phyloP scores from a whole-genome alignment of 2,888 invertebrate species.

The Leucoma salicis region DNA sequence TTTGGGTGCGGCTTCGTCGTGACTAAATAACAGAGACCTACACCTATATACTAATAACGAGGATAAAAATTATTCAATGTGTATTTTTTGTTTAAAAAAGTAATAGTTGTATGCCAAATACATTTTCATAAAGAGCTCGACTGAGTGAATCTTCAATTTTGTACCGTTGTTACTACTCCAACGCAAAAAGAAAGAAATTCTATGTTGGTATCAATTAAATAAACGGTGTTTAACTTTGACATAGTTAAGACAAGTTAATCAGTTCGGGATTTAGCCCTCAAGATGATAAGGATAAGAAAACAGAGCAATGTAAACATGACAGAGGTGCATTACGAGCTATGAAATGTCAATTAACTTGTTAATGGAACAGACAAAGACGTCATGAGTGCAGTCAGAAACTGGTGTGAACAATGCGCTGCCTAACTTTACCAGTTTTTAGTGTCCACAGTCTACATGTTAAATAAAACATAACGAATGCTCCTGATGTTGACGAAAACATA shows the following conservation, averaged over 20 bases:
- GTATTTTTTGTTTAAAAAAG: too few species aligned
- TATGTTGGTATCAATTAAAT: too few species aligned
- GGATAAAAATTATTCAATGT: too few species aligned
- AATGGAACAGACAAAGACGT: conserved; percentile 35
- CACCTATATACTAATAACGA: not conserved
- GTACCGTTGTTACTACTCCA: too few species aligned
- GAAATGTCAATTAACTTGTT: conserved; percentile 24
- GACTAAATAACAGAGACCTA: not conserved
- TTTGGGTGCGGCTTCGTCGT: not conserved
- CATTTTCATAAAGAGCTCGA: too few species aligned
- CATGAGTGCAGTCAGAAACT: conserved; percentile 24
- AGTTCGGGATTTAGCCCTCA: too few species aligned
- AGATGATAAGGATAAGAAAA: conserved; percentile 16
- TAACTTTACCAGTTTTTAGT: conserved; percentile 9
- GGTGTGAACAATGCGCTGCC: conserved; percentile 24
- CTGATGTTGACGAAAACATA: not conserved
- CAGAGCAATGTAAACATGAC: conserved; percentile 22
- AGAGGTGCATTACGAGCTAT: conserved; percentile 16
- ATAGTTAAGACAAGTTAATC: too few species aligned
- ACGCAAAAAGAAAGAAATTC: too few species aligned
- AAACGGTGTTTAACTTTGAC: too few species aligned
- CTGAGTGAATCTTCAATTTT: too few species aligned
- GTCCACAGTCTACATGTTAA: conserved; percentile 20
- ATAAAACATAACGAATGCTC: conserved; percentile 11
- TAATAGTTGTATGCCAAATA: too few species aligned